Conservation (phyloP, 92 coral and sea anemone genomes). For the Parazoanthus swiftii region DNA sequence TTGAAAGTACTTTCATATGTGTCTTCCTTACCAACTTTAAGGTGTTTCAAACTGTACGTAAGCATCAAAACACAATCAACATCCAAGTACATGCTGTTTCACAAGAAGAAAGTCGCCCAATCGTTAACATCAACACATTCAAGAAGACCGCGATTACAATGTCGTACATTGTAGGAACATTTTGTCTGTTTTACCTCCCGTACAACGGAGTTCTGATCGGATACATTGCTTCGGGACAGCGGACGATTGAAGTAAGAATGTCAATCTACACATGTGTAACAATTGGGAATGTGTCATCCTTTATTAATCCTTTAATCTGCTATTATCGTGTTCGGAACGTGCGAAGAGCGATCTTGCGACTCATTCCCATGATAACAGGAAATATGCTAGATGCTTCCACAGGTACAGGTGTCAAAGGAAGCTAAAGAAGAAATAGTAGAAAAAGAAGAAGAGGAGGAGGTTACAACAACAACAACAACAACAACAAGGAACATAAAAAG, state of each 20-base stretch:
- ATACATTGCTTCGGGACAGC: too few relatives aligned
- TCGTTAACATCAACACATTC: not conserved
- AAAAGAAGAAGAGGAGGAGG: too few relatives aligned
- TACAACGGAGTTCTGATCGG: too few relatives aligned
- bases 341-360: not conserved
- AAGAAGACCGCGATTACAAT: not conserved
- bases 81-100: not conserved
- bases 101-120: not conserved
- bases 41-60: conserved; percentile 3
- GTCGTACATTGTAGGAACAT: not conserved
- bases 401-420: too few relatives aligned
- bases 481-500: too few relatives aligned
- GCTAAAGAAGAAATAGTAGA: too few relatives aligned
- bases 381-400: not conserved
- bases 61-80: not conserved
- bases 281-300: not conserved
- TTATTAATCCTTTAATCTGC: conserved; percentile 1
- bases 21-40: not conserved
- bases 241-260: not conserved
- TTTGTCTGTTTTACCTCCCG: not conserved
- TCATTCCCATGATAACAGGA: not conserved
- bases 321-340: not conserved
- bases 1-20: not conserved
- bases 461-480: too few relatives aligned
- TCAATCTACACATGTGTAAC: not conserved